A percentile compares a stretch with the other conserved stretches of the same genome.
These are phyloP conservation scores for Phrynosoma platyrhinos DNA, from an alignment of 2,113 vertebrate species.

Conservation along the genomic window DNA sequence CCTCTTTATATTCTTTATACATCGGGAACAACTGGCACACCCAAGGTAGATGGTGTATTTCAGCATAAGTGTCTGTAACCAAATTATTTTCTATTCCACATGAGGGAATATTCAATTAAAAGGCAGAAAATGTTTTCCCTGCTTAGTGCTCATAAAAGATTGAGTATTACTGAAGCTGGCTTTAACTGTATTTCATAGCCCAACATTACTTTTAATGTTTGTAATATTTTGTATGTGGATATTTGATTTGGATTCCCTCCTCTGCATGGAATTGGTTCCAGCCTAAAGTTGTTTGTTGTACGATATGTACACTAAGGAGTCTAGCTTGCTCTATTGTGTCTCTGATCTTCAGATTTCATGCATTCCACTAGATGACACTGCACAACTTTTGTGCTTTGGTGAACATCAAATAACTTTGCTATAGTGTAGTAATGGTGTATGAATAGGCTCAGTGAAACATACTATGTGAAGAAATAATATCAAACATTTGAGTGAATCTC, in stretches of 20 bases:
- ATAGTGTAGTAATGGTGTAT: background rate
- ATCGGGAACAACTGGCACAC: conserved; percentile 93
- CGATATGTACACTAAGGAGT: background rate
- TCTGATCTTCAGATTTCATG: conserved; percentile 6
- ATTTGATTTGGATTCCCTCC: background rate
- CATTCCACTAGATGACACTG: background rate
- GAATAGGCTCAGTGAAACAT: background rate
- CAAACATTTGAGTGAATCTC: background rate
- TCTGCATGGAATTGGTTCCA: background rate
- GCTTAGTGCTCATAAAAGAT: conserved; percentile 13
- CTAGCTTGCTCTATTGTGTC: background rate
- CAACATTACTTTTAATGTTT: background rate
- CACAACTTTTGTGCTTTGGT: background rate
- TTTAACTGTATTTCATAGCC: conserved; percentile 40
- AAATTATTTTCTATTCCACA: conserved; percentile 31
- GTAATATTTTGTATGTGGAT: background rate
- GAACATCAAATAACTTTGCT: background rate
- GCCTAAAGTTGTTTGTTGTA: background rate
- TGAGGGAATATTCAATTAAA: conserved; percentile 45
- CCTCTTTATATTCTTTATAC: conserved; percentile 96
- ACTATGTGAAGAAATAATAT: background rate
- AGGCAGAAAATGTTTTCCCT: conserved; percentile 30
- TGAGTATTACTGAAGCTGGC: conserved; percentile 7
- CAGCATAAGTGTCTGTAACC: background rate
- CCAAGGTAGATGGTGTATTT: conserved; percentile 84